Percentiles rank a stretch among this genome's conserved stretches.
These are phyloP conservation scores for Drosophila littoralis DNA, from an alignment of 1,140 invertebrate genomes.

Conservation along the genomic window DNA sequence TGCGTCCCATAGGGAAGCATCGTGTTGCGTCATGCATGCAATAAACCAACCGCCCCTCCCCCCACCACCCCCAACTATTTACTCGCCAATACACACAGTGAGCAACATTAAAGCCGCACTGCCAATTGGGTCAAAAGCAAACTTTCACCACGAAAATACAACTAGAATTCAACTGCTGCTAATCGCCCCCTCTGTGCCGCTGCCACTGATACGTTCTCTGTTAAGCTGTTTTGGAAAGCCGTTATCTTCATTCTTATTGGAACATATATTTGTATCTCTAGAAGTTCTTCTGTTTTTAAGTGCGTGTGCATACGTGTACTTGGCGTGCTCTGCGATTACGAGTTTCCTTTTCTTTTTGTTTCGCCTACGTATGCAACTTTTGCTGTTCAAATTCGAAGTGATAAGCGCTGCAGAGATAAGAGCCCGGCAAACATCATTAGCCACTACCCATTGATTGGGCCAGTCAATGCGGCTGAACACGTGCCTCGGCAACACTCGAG, in stretches of 20 bases:
- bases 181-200: not conserved
- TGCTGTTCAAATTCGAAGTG: slow-evolving; percentile 35
- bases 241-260: slow-evolving; percentile 45
- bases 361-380: slow-evolving; percentile 68
- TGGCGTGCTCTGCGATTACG: slow-evolving; percentile 19
- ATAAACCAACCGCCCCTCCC: not conserved
- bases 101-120: slow-evolving; percentile 17
- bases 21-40: slow-evolving; percentile 43
- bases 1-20: slow-evolving; percentile 2
- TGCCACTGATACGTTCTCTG: not conserved
- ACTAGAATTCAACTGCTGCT: slow-evolving; percentile 20
- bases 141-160: slow-evolving; percentile 61
- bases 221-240: slow-evolving; percentile 21
- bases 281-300: slow-evolving; percentile 17
- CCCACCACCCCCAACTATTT: not conserved
- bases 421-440: slow-evolving; percentile 15
- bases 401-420: slow-evolving; percentile 62
- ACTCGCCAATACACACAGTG: not conserved
- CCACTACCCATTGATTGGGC: not conserved
- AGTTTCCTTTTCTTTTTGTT: slow-evolving; percentile 16
- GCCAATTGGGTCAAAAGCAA: slow-evolving; percentile 58
- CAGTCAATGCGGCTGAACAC: not conserved
- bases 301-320: slow-evolving; percentile 56
- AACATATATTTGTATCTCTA: slow-evolving; percentile 37
- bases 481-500: not conserved